phyloP scores from a whole-genome alignment of 2,113 vertebrate species.

The Nothobranchius kuhntae region DNA sequence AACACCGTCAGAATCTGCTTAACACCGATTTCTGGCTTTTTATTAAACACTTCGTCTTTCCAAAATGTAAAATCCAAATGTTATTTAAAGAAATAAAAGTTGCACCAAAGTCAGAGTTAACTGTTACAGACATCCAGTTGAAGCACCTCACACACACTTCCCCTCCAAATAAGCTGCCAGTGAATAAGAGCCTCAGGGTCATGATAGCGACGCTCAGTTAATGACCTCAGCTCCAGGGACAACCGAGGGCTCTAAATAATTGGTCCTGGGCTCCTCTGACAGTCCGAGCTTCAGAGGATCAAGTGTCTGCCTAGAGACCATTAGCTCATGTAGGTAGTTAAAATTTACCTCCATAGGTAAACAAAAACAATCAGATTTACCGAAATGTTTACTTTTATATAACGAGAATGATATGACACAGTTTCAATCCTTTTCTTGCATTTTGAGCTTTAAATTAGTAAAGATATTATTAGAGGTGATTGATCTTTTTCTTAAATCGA shows the following conservation, averaged over 20 bases:
- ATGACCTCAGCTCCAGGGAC: conserved; percentile 70
- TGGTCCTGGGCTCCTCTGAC: conserved; percentile 70
- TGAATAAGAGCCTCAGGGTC: conserved; percentile 59
- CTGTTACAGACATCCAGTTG: conserved; percentile 32
- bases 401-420: background rate
- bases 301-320: conserved; percentile 32
- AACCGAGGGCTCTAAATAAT: conserved; percentile 70
- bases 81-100: conserved; percentile 51
- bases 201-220: conserved; percentile 63
- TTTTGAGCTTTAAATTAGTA: too few relatives aligned
- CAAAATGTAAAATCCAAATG: conserved; percentile 55
- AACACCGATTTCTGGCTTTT: conserved; percentile 61
- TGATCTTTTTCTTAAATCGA: too few relatives aligned
- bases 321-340: conserved; percentile 56
- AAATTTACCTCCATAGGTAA: conserved; percentile 62
- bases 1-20: conserved; percentile 63
- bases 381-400: background rate
- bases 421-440: background rate
- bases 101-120: conserved; percentile 10
- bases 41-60: conserved; percentile 42
- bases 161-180: conserved; percentile 57
- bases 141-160: conserved; percentile 14
- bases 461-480: too few relatives aligned
- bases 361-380: conserved; percentile 27
- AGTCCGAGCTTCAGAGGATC: conserved; percentile 60